Conservation (phyloP, 2,888 invertebrate species). For the Drosophila robusta region DNA sequence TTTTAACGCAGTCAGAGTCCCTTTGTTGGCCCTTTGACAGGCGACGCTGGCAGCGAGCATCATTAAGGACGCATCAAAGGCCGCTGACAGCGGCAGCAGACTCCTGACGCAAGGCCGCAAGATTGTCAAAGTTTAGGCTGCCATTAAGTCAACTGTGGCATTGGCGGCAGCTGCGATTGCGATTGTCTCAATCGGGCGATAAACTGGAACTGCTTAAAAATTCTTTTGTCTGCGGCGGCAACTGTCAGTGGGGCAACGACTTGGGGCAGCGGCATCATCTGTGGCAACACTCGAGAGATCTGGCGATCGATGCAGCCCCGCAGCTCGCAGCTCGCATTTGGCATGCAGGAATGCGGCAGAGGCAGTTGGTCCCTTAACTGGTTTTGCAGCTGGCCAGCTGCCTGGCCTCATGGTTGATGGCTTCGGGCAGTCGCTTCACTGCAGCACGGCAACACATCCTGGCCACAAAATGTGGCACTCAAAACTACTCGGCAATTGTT, state of each 20-base stretch:
- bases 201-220: slow-evolving; percentile 73
- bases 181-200: slow-evolving; percentile 72
- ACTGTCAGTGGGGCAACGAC: slow-evolving; percentile 17
- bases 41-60: slow-evolving; percentile 24
- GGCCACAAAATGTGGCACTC: slow-evolving; percentile 11
- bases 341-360: slow-evolving; percentile 38
- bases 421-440: not conserved
- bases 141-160: slow-evolving; percentile 60
- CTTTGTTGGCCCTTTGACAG: slow-evolving; percentile 13
- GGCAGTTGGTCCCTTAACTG: slow-evolving; percentile 49
- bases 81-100: slow-evolving; percentile 28
- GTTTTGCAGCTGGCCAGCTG: slow-evolving; percentile 32
- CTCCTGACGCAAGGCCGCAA: slow-evolving; percentile 36
- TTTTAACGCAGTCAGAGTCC: not conserved
- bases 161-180: slow-evolving; percentile 34
- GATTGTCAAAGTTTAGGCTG: slow-evolving; percentile 40
- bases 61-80: slow-evolving; percentile 53
- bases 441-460: not conserved
- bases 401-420: too few relatives aligned
- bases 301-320: slow-evolving; percentile 29
- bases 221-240: slow-evolving; percentile 61
- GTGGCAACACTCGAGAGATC: slow-evolving; percentile 21
- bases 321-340: slow-evolving; percentile 13
- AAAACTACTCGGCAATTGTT: slow-evolving; percentile 23
- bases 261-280: slow-evolving; percentile 6